These are phyloP conservation scores for Ctenopoma kingsleyae DNA, from an alignment of 2,797 vertebrate genomes.

Conservation along the genomic window DNA sequence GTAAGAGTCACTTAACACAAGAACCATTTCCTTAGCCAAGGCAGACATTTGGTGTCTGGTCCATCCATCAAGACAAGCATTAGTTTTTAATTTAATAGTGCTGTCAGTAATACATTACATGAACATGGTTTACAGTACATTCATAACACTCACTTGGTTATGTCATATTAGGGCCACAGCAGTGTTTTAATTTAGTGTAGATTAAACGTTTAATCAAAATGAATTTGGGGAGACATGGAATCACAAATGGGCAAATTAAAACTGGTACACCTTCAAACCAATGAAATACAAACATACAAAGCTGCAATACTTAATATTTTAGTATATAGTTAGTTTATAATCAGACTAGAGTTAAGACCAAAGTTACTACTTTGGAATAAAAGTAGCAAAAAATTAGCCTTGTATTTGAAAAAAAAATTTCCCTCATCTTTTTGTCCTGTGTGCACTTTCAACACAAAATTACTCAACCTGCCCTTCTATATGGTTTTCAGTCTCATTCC, in stretches of 20 bases:
- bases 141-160: slow-evolving; percentile 64
- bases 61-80: slow-evolving; percentile 86
- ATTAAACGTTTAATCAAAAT: slow-evolving; percentile 6
- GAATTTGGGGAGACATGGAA: background rate
- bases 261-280: background rate
- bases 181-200: slow-evolving; percentile 19
- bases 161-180: slow-evolving; percentile 52
- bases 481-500: background rate
- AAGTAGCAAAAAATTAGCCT: background rate
- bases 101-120: slow-evolving; percentile 74
- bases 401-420: background rate
- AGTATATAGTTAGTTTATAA: too few relatives aligned
- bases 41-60: slow-evolving; percentile 82
- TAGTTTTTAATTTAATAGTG: slow-evolving; percentile 86
- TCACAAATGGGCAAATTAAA: background rate
- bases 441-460: too few relatives aligned
- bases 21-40: slow-evolving; percentile 86
- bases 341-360: too few relatives aligned
- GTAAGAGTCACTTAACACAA: slow-evolving; percentile 88
- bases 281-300: background rate
- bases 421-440: too few relatives aligned
- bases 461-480: background rate
- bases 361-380: background rate
- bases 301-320: background rate
- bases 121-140: slow-evolving; percentile 77